These are phyloP conservation scores for Zosterops japonicus DNA, from an alignment of 2,113 vertebrate genomes.

Conservation along the genomic window DNA sequence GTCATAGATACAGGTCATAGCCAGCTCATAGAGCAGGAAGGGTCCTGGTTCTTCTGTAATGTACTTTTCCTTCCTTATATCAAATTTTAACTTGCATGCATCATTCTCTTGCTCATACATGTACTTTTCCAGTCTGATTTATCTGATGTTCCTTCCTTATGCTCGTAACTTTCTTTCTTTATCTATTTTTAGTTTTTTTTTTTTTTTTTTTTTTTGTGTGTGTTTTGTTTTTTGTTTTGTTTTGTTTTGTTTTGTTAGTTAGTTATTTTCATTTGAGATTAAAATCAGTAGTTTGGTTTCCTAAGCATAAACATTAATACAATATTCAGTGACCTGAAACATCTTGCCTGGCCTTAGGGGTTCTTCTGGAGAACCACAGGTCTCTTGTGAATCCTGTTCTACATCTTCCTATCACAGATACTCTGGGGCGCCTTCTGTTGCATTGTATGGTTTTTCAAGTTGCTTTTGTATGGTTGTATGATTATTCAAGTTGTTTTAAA, in stretches of 20 bases:
- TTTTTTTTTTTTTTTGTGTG: background rate
- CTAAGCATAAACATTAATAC: background rate
- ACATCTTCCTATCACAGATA: background rate
- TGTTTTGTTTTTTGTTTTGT: background rate
- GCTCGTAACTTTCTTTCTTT: background rate
- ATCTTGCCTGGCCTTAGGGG: background rate
- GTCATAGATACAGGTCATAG: background rate
- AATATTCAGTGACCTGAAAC: background rate
- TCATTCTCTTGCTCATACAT: background rate
- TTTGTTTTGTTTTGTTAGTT: background rate
- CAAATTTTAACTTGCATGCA: background rate
- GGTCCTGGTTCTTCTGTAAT: background rate
- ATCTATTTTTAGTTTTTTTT: background rate
- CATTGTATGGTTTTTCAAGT: background rate
- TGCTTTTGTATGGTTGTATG: background rate
- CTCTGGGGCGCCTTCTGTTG: background rate
- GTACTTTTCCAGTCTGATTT: background rate
- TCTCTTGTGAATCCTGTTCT: background rate
- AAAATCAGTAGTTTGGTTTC: background rate
- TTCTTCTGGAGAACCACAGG: background rate
- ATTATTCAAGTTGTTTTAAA: background rate
- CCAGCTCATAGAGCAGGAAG: background rate
- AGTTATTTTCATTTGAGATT: too few species aligned
- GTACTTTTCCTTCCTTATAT: background rate
- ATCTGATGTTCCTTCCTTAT: background rate